Conservation (phyloP, 2,797 vertebrate genomes). For the Phataginus tetradactyla region DNA sequence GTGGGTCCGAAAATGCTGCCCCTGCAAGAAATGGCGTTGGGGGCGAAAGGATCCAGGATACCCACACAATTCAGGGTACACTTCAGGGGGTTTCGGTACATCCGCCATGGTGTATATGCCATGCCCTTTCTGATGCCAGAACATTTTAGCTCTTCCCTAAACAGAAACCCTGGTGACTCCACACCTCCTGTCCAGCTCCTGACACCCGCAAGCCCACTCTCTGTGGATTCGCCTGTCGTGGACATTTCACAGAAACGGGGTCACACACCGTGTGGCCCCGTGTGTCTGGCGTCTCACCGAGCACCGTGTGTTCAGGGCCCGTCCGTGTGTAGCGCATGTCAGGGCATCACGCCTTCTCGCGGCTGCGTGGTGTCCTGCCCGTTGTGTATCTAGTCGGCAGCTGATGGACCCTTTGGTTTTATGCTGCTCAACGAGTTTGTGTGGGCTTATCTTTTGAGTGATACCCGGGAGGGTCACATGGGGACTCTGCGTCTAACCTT, state of each 20-base stretch:
- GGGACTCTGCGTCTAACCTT: neutral
- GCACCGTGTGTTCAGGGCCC: accelerated
- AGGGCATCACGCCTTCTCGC: no score
- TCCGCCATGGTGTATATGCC: neutral
- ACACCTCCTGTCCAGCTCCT: neutral
- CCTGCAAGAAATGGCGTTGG: slow-evolving; percentile 84
- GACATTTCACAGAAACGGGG: accelerated
- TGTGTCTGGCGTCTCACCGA: neutral
- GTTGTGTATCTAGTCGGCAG: neutral
- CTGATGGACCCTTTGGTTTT: neutral
- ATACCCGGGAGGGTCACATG: accelerated
- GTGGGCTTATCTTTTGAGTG: neutral
- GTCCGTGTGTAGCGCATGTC: accelerated
- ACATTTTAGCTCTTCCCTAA: neutral
- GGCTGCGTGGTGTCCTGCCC: no score
- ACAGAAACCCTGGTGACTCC: neutral
- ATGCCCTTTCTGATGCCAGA: neutral
- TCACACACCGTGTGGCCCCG: neutral
- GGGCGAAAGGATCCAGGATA: slow-evolving; percentile 84
- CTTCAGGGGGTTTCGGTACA: neutral
- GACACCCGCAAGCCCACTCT: accelerated
- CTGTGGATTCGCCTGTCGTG: neutral
- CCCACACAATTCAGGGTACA: neutral
- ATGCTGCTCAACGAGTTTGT: no score
- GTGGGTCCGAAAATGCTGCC: slow-evolving; percentile 79